Base-by-base conservation (phyloP, 1,140 invertebrate species). In the Cyclargus thomasi region DNA sequence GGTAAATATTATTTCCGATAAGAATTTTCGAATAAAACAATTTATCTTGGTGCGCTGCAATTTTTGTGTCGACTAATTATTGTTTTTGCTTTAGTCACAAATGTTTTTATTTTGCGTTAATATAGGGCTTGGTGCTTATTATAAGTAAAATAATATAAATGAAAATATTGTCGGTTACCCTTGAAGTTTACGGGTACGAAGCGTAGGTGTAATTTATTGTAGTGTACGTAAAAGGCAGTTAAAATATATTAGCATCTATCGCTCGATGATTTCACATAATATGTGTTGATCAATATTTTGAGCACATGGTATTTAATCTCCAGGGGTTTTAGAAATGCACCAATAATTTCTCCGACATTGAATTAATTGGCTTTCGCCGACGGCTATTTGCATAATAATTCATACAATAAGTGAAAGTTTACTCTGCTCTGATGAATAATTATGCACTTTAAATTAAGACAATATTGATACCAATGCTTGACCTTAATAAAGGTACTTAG, bases 161-260 rank as follows among this genome's bases (percentile, higher is more conserved):
- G 39, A 62, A 59, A 59, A 64, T 64, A 53, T 59, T 10, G 18
- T 64, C 11, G 21, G 35, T 21, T 65, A 65, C 16, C 29, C 59
- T 21, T 17, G 66, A 47, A 64, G 35, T 70, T 70, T 57, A 47
- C 11, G 65, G 53, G 64, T 29, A 57, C 64, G 35, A 18, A 72
- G 80, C 76, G 83, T 83, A 80, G 83, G 83, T 74, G 80, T 73
- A 73, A 65, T 71, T 73, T 70, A 76, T 83, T 22, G 16, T 57
- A 62, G 21, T 36, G 35, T 36, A 11, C 29, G 22, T 59, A 65
- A 23, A 53, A 23, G 39, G 6, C 36, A 47, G 20, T 36, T 69
- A 21, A 53, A 68, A 70, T 53, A 69, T 63, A 71, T 59, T 59
- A 21, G 2, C 55, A 59, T 59, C 21, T 59, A 18, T 59, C 17